Percentiles rank a stretch among this genome's conserved stretches.
These are phyloP conservation scores for Atopsyche davidsoni DNA, from an alignment of 1,140 invertebrate genomes.

Conservation along the genomic window DNA sequence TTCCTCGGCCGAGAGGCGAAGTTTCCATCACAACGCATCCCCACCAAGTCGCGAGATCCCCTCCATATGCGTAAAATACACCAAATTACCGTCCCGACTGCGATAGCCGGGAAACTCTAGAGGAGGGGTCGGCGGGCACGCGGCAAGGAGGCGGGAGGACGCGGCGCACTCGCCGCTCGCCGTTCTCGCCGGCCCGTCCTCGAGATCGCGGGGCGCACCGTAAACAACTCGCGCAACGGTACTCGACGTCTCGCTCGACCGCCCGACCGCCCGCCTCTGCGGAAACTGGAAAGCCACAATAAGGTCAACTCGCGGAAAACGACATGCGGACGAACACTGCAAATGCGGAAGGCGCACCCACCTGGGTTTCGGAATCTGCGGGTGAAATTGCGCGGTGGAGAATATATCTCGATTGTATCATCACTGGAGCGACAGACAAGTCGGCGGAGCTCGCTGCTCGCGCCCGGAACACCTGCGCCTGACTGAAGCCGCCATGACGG, in stretches of 20 bases:
- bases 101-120: constrained; percentile 46
- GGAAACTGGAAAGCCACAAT: constrained; percentile 23
- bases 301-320: too few relatives aligned
- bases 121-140: constrained; percentile 43
- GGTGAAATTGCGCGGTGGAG: too few relatives aligned
- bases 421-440: constrained; percentile 9
- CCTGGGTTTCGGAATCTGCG: too few relatives aligned
- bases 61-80: constrained; percentile 42
- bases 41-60: constrained; percentile 48
- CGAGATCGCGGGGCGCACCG: constrained; percentile 41
- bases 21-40: constrained; percentile 47
- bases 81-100: constrained; percentile 48
- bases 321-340: too few relatives aligned
- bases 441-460: too few relatives aligned
- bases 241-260: constrained; percentile 45
- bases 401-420: constrained; percentile 3
- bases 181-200: constrained; percentile 41
- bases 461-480: constrained; percentile 34
- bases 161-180: constrained; percentile 35
- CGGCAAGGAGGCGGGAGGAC: constrained; percentile 11
- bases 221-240: constrained; percentile 41
- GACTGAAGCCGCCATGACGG: constrained; percentile 46
- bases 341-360: too few relatives aligned
- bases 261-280: too few relatives aligned
- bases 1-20: constrained; percentile 34